Conservation (phyloP, 2,888 invertebrate species). For the Agrotis puta region DNA sequence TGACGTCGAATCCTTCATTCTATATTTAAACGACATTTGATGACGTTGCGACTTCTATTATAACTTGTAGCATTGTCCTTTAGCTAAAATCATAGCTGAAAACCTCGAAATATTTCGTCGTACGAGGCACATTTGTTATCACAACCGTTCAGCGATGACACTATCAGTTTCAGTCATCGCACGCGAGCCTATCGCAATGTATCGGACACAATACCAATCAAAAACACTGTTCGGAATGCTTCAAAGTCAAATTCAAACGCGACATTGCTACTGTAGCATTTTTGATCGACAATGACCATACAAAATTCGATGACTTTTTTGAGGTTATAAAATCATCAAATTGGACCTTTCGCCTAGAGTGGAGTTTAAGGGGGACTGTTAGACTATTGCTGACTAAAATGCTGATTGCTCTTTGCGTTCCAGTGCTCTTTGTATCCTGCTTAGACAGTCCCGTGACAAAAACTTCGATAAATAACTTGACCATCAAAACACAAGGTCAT, state of each 20-base stretch:
- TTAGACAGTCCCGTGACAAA: no score
- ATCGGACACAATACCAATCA: conserved; percentile 39
- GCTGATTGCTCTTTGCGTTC: no score
- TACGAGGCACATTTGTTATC: conserved; percentile 36
- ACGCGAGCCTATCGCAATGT: conserved; percentile 25
- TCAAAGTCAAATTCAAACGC: conserved; percentile 24
- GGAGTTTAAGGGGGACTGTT: no score
- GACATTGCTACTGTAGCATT: neutral
- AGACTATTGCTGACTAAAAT: no score
- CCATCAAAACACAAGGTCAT: neutral
- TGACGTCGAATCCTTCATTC: no score
- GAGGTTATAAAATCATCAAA: no score
- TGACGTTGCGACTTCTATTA: no score
- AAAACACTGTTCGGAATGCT: conserved; percentile 19
- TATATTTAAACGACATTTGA: no score
- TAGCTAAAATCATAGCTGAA: conserved; percentile 2
- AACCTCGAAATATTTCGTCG: neutral
- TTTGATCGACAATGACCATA: conserved; percentile 23
- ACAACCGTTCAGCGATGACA: conserved; percentile 39
- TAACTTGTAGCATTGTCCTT: no score
- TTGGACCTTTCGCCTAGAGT: no score
- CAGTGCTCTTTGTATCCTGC: no score
- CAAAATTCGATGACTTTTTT: conserved; percentile 1
- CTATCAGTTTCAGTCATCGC: conserved; percentile 35
- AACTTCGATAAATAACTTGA: no score